Evolutionary conservation across 2,113 vertebrate species (phyloP), one percentile per base, ranked within the genome.

Genomic region (Tautogolabrus adspersus): DNA sequence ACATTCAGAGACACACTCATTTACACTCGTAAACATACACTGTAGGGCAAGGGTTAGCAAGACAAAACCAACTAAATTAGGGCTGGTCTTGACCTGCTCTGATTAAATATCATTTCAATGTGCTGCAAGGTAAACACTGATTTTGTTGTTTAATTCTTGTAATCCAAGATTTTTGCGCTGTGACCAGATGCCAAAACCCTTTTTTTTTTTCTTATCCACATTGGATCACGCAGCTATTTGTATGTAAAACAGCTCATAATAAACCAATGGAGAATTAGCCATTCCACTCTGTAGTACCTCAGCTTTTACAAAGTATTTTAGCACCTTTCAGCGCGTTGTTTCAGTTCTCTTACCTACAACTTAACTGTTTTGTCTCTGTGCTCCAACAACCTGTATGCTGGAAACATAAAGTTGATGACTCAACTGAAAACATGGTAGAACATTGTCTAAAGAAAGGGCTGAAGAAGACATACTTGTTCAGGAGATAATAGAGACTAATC

Each of bases 1-100:
- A 58, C 66, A 58, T 57, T 23, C 47, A 69, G 6, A 49, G 30
- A 86, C 40, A 47, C 68, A 69, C 62, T 65, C 23, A 42, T n/a
- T 22, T 30, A 70, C 55, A 66, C 56, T 21, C 49, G 21, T 12
- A 69, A 16, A 51, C 6, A 34, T 19, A 66, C 69, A 51, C 44
- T 61, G 22, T 7, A 37, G 34, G 34, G 21, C 66, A 62, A 72
- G 21, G n/a, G 46, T 26, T 56, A 19, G 74, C 52, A 58, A 49
- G 49, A 66, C 34, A 13, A 8, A 72, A 52, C 26, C 23, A 40
- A 55, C 68, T 62, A 54, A 49, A 63, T 49, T 11, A 23, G 21
- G 21, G 49, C n/a, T 51, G 21, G 21, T 15, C 49, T 22, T 74
- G 44, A 67, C 18, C 37, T 18, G 1, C 42, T 51, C 3, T 38